These are phyloP conservation scores for Hydrophis major DNA, from an alignment of 2,797 vertebrate genomes.

Conservation along the genomic window DNA sequence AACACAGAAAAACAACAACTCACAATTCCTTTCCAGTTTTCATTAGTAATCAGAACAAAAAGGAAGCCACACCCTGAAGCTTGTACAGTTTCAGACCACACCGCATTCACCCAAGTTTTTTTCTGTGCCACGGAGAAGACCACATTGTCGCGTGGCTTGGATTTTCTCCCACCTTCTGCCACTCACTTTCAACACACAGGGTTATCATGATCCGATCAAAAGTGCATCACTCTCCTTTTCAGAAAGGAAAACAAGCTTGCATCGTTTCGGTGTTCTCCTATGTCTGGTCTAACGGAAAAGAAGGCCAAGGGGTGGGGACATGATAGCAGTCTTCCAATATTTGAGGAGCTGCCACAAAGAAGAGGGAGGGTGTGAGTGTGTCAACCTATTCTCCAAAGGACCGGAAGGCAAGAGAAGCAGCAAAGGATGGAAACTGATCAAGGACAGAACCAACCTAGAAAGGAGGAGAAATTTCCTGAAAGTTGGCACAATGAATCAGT, in stretches of 20 bases:
- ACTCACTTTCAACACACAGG: background rate
- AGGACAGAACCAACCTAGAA: background rate
- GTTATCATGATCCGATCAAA: background rate
- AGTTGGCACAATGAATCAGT: background rate
- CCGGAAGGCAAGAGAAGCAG: background rate
- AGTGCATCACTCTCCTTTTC: background rate
- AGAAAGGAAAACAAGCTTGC: background rate
- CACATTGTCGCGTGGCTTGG: background rate
- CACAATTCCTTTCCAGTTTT: conserved; percentile 14
- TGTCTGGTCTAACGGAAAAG: background rate
- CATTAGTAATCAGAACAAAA: conserved; percentile 13
- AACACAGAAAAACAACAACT: background rate
- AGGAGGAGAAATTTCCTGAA: background rate
- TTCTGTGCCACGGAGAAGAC: background rate
- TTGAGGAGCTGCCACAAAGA: background rate
- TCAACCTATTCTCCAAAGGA: background rate
- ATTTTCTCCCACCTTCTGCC: background rate
- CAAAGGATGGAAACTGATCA: background rate
- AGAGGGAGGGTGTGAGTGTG: too few relatives aligned
- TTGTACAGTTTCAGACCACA: background rate
- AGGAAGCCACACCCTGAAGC: conserved; percentile 27
- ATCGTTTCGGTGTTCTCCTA: background rate
- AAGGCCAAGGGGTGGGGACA: background rate
- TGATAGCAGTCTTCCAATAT: background rate
- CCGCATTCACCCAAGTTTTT: background rate